Base-by-base conservation (phyloP, 2,888 invertebrate species). In the Balanococcus diminutus region DNA sequence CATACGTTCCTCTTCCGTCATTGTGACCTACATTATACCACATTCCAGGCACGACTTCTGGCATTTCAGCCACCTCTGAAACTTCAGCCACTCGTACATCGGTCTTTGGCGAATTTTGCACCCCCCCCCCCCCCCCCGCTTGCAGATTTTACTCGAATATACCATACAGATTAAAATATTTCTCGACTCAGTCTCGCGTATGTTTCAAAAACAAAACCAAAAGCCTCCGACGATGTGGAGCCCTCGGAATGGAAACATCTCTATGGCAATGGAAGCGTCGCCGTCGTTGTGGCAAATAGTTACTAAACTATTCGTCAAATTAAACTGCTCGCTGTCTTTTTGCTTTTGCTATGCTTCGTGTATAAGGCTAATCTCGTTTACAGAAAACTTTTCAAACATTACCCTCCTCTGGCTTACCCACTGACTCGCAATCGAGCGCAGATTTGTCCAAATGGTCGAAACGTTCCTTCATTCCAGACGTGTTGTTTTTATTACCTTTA, bases 291-390 rank as follows among this genome's bases (percentile, higher is more conserved):
- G 28, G 67, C 67, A 28, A 79, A 79, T 79, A 79, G 75, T 36
- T 79, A 19, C 36, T 19, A 79, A 79, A 79, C 75, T 79, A 79
- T 79, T 79, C 75, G 75, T 79, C 75, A 79, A 79, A 79, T 79
- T 79, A 36, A 79, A 79, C 75, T 79, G 19, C 31, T 36, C 75
- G 72, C 28, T 31, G 72, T 72, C 28, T 16, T 56, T 56, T 19
- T 22, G 22, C 22, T 22, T 56, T 56, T 22, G 56, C 22, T 22
- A n/a, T n/a, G 25, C 67, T 28, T 36, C 36, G 75, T 79, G 32
- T 16, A 11, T 28, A n/a, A n/a, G 16, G 25, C 28, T 67, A 28
- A 28, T 67, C 67, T 67, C 28, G 28, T 28, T n/a, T n/a, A 28
- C 28, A 28, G 67, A 11, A 25, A 67, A 67, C 67, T 67, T 67